Percentiles rank a stretch among this genome's conserved stretches.
These are phyloP conservation scores for Glaucomys volans DNA, from an alignment of 2,113 vertebrate species.

Conservation along the genomic window DNA sequence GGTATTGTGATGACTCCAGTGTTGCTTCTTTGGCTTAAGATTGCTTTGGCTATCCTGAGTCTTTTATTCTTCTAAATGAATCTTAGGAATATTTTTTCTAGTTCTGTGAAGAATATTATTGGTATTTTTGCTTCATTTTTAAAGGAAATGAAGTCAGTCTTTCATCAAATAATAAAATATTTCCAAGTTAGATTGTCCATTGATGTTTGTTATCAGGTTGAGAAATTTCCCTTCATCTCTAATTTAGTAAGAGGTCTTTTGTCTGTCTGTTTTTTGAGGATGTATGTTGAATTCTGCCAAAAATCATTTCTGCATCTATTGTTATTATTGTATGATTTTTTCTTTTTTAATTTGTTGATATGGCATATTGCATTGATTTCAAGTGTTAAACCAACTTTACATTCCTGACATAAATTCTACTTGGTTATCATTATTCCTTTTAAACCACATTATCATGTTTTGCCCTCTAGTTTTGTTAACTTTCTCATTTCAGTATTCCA, in stretches of 20 bases:
- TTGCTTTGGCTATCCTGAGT: too few relatives aligned
- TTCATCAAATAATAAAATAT: neutral
- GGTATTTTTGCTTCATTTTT: neutral
- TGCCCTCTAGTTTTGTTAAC: neutral
- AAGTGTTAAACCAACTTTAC: neutral
- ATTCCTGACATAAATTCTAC: neutral
- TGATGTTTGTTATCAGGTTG: neutral
- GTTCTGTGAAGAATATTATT: too few relatives aligned
- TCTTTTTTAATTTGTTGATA: neutral
- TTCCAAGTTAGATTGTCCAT: neutral
- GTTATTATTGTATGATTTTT: neutral
- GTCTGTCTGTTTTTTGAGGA: neutral
- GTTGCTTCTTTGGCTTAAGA: too few relatives aligned
- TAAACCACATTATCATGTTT: neutral
- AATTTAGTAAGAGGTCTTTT: neutral
- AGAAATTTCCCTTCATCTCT: neutral
- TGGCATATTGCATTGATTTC: neutral
- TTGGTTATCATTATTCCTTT: neutral
- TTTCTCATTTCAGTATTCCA: neutral
- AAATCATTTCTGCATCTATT: neutral
- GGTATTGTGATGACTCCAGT: too few relatives aligned
- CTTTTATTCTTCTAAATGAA: too few relatives aligned
- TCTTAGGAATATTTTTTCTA: too few relatives aligned
- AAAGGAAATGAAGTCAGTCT: neutral
- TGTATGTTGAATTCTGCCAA: neutral